Conservation (phyloP, 2,797 vertebrate genomes). For the Liparis tanakae region DNA sequence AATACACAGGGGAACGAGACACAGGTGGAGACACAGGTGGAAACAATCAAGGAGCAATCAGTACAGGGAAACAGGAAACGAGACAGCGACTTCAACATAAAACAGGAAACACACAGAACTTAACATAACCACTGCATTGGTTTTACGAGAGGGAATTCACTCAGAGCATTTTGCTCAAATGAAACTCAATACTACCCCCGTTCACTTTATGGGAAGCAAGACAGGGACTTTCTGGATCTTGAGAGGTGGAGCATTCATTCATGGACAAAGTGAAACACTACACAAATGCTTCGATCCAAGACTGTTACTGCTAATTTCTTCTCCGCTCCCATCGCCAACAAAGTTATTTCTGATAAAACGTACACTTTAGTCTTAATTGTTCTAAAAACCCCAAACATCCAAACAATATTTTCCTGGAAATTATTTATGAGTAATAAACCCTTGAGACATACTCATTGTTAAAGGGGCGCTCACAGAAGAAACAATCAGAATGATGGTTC, state of each 20-base stretch:
- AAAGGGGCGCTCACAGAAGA: background rate
- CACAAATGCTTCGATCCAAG: background rate
- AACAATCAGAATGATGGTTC: background rate
- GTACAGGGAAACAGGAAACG: no score
- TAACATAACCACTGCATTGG: background rate
- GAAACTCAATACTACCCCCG: background rate
- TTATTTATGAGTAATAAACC: background rate
- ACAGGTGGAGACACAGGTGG: no score
- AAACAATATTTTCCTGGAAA: no score
- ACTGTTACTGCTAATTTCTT: background rate
- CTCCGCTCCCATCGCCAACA: background rate
- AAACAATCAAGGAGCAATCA: no score
- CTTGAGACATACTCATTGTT: background rate
- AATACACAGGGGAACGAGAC: no score
- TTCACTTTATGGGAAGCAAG: no score
- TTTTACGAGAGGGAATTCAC: background rate
- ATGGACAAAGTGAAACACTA: background rate
- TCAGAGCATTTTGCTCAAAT: background rate
- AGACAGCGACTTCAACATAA: no score
- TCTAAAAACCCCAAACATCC: background rate
- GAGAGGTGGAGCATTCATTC: background rate
- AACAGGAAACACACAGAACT: no score
- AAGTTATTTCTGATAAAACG: background rate
- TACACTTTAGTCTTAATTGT: background rate
- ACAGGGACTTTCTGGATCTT: background rate